Evolutionary conservation across 2,113 vertebrate species (phyloP).

Genomic region (Morone saxatilis): DNA sequence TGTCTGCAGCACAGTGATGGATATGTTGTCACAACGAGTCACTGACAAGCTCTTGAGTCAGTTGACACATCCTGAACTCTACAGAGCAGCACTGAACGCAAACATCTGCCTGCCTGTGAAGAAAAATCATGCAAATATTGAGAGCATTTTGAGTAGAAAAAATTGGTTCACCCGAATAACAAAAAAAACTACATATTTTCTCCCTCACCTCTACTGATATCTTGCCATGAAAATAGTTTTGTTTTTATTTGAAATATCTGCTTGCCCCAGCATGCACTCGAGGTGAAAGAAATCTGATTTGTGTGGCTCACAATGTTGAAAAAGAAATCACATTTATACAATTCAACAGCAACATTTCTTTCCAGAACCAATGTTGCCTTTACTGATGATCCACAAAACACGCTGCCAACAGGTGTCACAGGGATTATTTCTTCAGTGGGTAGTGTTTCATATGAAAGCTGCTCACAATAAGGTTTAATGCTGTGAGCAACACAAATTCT

Average conservation of each 20-base stretch:
- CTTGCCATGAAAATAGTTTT: background rate
- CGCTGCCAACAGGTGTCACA: background rate
- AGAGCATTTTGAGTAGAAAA: background rate
- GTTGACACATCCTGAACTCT: constrained; percentile 16
- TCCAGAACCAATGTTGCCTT: background rate
- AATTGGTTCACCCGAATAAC: constrained; percentile 6
- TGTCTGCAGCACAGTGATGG: background rate
- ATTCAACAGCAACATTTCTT: background rate
- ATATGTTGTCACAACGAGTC: constrained; percentile 12
- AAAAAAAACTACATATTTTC: background rate
- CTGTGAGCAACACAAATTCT: background rate
- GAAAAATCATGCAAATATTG: background rate
- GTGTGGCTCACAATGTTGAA: constrained; percentile 8
- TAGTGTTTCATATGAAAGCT: background rate
- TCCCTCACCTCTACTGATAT: too few species aligned
- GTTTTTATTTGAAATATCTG: background rate
- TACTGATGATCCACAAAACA: background rate
- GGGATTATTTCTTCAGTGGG: background rate
- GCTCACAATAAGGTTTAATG: background rate
- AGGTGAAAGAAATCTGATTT: constrained; percentile 15
- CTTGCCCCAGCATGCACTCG: background rate
- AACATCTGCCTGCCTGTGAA: constrained; percentile 32
- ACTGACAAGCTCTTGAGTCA: constrained; percentile 8
- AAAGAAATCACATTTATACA: background rate
- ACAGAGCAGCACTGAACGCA: constrained; percentile 17